Conservation (phyloP, 2,797 vertebrate genomes). For the Molossus molossus region DNA sequence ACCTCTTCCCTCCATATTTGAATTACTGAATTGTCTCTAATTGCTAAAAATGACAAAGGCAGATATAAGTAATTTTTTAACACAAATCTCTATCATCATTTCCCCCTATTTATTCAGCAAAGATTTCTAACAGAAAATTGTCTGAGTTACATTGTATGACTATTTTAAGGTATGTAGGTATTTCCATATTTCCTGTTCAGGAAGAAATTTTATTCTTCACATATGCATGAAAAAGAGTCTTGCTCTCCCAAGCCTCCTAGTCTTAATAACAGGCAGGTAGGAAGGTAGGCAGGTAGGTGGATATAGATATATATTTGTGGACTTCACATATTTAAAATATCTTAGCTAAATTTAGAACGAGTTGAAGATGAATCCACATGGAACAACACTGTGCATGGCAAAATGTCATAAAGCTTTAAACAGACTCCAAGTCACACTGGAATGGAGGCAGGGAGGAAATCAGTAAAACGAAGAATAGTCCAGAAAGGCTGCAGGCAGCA, state of each 20-base stretch:
- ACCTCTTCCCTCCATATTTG: background rate
- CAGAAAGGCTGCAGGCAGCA: conserved; percentile 7
- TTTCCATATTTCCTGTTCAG: background rate
- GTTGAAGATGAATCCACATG: background rate
- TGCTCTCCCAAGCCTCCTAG: background rate
- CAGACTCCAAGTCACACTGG: background rate
- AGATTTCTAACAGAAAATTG: conserved; percentile 10
- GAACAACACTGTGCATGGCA: background rate
- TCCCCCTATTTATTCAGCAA: conserved; percentile 21
- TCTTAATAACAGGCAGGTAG: background rate
- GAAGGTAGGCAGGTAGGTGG: background rate
- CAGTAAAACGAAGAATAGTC: background rate
- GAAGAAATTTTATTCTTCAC: background rate
- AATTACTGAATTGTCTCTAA: conserved; percentile 19
- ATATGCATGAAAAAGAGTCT: background rate
- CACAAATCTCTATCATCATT: background rate
- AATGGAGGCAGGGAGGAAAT: background rate
- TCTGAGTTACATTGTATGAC: background rate
- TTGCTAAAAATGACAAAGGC: conserved; percentile 18
- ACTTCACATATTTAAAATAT: background rate
- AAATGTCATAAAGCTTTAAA: conserved; percentile 27
- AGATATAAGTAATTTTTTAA: background rate
- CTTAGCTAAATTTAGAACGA: conserved; percentile 33
- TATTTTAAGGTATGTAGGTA: background rate
- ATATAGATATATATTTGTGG: background rate